Evolutionary conservation across 2,888 invertebrate species (phyloP), one percentile per base, ranked within the genome.

Genomic region (Trissonchulus latispiculum): DNA sequence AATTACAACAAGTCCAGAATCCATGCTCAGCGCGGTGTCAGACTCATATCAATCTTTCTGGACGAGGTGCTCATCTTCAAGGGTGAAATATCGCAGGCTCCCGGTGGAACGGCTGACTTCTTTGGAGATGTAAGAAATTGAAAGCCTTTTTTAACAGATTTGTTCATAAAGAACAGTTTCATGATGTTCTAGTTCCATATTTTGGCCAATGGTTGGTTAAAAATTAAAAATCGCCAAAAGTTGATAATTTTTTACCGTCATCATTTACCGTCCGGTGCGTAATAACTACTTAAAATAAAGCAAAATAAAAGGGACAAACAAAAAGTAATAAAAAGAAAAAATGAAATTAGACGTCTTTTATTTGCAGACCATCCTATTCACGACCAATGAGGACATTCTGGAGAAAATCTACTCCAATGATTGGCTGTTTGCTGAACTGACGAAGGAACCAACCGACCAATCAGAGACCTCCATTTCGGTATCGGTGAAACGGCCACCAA

Each of bases 1-100:
- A 92, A 92, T 83, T 92, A 93, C 83, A 92, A 92, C 83, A 92
- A 92, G 83, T 92, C 92, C 0, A 86, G 92, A 75, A 91, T 92
- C 78, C 90, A 92, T 84, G 90, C 91, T 0, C 88, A 89, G 74
- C 87, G 91, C 75, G 92, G 92, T 68, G 90, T 89, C 2, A 88
- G 88, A 78, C 86, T 90, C 79, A 85, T 91, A 18, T 87, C 89
- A 75, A 89, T 92, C 36, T 87, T 86, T 75, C 82, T 92, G 73
- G 90, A 92, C 81, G 88, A 88, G 28, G 83, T 83, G 69, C 82
- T 87, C 36, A 89, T 92, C 80, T 92, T 92, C 84, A 87, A 88
- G 78, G 92, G 92, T 0, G 92, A 92, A 84, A 90, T 92, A 73
- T 90, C 90, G 0, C 86, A 90, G 78, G 90, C 92, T 2, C 89